Percentiles rank a stretch among this genome's conserved stretches.
phyloP scores from a whole-genome alignment of 2,797 vertebrate species.

The Pampus argenteus region DNA sequence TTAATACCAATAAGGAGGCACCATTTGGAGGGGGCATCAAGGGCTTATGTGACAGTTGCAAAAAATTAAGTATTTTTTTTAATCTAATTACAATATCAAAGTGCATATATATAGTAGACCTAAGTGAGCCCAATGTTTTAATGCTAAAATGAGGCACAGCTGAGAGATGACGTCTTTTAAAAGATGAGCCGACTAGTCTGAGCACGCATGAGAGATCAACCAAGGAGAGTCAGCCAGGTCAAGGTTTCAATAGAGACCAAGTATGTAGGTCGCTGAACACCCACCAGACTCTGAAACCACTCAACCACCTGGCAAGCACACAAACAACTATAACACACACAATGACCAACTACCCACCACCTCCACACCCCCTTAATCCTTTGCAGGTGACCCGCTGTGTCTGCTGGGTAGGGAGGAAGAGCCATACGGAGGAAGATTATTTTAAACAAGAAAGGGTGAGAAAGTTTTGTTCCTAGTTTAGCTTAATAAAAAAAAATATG shows the following conservation, averaged over 20 bases:
- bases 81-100: not conserved
- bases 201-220: constrained; percentile 10
- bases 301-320: constrained; percentile 26
- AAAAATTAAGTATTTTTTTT: not conserved
- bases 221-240: constrained; percentile 28
- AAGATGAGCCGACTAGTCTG: constrained; percentile 7
- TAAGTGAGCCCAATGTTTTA: not conserved
- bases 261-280: constrained; percentile 47
- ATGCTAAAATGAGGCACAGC: not conserved
- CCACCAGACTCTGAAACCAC: constrained; percentile 40
- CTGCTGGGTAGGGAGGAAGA: constrained; percentile 42
- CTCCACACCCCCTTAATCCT: constrained; percentile 70
- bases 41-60: not conserved
- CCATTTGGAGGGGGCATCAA: not conserved
- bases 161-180: not conserved
- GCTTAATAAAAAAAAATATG: not conserved
- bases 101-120: not conserved
- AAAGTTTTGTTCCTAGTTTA: constrained; percentile 6
- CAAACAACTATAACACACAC: constrained; percentile 55
- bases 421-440: constrained; percentile 13
- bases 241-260: constrained; percentile 31
- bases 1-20: constrained; percentile 15
- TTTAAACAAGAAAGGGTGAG: constrained; percentile 33
- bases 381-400: constrained; percentile 77
- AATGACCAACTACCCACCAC: constrained; percentile 50